Base-by-base conservation (phyloP, 2,888 invertebrate species). In the Achlya flavicornis region DNA sequence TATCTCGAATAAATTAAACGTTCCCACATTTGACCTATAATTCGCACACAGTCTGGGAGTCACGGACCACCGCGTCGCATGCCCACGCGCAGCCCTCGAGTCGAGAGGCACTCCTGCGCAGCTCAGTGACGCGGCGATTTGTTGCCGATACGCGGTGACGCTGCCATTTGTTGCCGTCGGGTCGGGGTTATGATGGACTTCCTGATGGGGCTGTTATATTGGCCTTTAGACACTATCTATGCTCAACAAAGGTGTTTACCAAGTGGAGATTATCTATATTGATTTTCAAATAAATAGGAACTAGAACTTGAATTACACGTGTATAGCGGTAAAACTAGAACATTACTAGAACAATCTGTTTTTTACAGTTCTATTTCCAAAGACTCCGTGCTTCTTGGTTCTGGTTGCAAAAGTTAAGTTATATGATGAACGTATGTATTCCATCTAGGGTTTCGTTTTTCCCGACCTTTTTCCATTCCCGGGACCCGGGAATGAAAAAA, bases 51-150 rank as follows among this genome's bases (percentile, higher is more conserved):
- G 46, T n/a, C 46, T 46, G 46, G 46, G 46, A 46, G 46, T n/a
- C 33, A 12, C 46, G 32, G 83, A 78, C 81, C 80, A 80, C 81
- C 83, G 64, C 73, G 66, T 48, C 64, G 79, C 60, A 60, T 68
- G 76, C 82, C 82, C 83, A 83, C 83, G 80, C 81, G 72, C 53
- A 43, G 64, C 71, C 67, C 73, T 79, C 64, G 68, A 66, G 66
- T 75, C 57, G 62, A 80, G 79, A 66, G 66, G 64, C 75, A 69
- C 76, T 76, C 70, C 69, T 68, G 71, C 69, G 67, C 69, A 57
- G 63, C 64, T 62, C 63, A 62, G 67, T 60, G 43, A 60, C 60
- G n/a, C 60, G 41, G 60, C 60, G 41, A 43, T 38, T 59, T 59
- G 35, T 59, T 11, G 38, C 53, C 74, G 70, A 78, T 70, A 68